Conservation (phyloP, 1,140 invertebrate species). For the Tetramorium parvispinum region DNA sequence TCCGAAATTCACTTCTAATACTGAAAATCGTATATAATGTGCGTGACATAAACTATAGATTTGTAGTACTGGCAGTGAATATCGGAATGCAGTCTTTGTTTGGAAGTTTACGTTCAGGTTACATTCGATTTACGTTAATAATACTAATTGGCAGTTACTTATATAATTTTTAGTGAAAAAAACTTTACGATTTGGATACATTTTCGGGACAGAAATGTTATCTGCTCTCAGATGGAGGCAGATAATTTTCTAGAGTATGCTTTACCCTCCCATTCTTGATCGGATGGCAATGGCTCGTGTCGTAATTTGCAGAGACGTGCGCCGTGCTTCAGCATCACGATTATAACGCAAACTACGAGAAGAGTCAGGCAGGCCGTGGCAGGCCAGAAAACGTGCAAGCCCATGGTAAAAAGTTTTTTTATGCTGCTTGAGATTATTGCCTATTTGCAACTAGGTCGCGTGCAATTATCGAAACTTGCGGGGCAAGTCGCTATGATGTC, state of each 20-base stretch:
- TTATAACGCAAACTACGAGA: slow-evolving; percentile 91
- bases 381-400: slow-evolving; percentile 91
- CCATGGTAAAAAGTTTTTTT: slow-evolving; percentile 83
- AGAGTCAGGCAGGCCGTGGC: slow-evolving; percentile 90
- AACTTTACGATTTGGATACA: background rate
- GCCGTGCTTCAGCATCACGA: slow-evolving; percentile 91
- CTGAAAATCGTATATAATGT: too few species aligned
- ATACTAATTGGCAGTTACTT: background rate
- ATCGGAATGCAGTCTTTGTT: background rate
- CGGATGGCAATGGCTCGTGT: slow-evolving; percentile 88
- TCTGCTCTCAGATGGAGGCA: slow-evolving; percentile 74
- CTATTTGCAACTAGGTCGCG: background rate
- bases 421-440: slow-evolving; percentile 40
- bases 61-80: too few species aligned
- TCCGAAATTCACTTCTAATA: too few species aligned
- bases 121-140: background rate
- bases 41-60: too few species aligned
- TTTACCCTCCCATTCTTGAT: slow-evolving; percentile 87
- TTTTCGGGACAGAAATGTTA: background rate
- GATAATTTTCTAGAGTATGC: slow-evolving; percentile 89
- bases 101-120: background rate
- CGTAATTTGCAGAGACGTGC: slow-evolving; percentile 88
- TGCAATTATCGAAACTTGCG: slow-evolving; percentile 10
- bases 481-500: background rate
- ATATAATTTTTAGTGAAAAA: background rate